Evolutionary conservation across 2,797 vertebrate species (phyloP), one percentile per base, ranked within the genome.

Genomic region (Kryptopterus vitreolus): DNA sequence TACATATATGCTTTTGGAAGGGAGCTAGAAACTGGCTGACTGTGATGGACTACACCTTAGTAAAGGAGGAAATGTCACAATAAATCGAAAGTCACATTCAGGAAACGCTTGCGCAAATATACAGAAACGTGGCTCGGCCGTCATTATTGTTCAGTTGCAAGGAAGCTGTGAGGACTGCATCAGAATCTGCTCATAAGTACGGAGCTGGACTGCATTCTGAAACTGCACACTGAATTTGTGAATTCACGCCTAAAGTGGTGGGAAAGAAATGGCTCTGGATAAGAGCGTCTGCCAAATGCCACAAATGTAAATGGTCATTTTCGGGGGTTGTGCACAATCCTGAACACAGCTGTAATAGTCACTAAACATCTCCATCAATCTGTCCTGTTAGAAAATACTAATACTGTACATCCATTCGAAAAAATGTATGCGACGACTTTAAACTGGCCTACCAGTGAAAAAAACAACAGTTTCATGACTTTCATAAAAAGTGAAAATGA

Each of bases 11-110:
- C 10, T 33, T 53, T 52, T 24, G 15, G 6, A 33, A 50, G n/a
- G n/a, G n/a, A 72, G 22, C 59, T 38, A 13, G 3, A 22, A 62
- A 31, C 10, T 46, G 53, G n/a, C 12, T 43, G 12, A 35, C 29
- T 50, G 1, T 31, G 20, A 53, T 38, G 58, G 33, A 33, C 24
- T 13, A 24, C 38, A 8, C 4, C 4, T 38, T 0, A 77, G 16
- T 22, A 85, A 85, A 86, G 79, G 33, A 86, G 83, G 87, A 90
- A 86, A 88, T 89, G 84, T 88, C 80, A 73, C 88, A 86, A 55
- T 79, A 84, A 59, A 65, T 77, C 81, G 85, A 78, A 80, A 86
- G 83, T 73, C 4, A 55, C 5, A 12, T 31, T 16, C 16, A 53
- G 50, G 62, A 75, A 68, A 18, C 22, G 52, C 43, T 38, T 57